These are phyloP conservation scores for Hydropsyche betteni DNA, from an alignment of 2,888 invertebrate species.

Conservation along the genomic window DNA sequence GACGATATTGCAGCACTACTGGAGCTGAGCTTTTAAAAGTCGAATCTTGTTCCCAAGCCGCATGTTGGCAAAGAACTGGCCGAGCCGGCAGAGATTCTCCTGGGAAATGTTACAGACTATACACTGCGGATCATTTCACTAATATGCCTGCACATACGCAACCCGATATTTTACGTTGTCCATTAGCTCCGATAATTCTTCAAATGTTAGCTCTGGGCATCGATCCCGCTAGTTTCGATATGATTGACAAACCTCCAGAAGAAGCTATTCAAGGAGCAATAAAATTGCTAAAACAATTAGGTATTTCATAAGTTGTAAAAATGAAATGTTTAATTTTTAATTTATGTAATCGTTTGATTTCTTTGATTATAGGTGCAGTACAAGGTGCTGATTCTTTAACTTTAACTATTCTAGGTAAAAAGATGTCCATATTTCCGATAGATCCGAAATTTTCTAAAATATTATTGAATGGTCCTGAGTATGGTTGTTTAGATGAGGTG, in stretches of 20 bases:
- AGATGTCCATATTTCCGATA: slow-evolving; percentile 91
- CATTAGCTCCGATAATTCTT: slow-evolving; percentile 76
- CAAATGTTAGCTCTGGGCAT: slow-evolving; percentile 87
- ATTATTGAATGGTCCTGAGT: slow-evolving; percentile 78
- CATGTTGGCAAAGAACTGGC: slow-evolving; percentile 92
- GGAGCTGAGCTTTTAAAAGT: slow-evolving; percentile 87
- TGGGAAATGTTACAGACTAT: slow-evolving; percentile 88
- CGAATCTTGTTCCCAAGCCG: slow-evolving; percentile 86
- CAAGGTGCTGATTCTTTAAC: slow-evolving; percentile 67
- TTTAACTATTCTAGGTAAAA: slow-evolving; percentile 80
- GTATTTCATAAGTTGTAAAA: slow-evolving; percentile 53
- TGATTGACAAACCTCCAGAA: slow-evolving; percentile 86
- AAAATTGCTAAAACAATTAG: slow-evolving; percentile 71
- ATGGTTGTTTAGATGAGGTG: slow-evolving; percentile 80
- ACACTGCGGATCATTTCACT: slow-evolving; percentile 80
- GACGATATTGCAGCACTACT: slow-evolving; percentile 80
- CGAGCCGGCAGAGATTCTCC: slow-evolving; percentile 88
- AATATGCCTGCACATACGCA: slow-evolving; percentile 74
- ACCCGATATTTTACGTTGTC: slow-evolving; percentile 83
- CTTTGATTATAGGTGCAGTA: slow-evolving; percentile 68
- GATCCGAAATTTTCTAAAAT: slow-evolving; percentile 90
- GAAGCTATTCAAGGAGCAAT: slow-evolving; percentile 75
- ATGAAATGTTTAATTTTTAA: background rate
- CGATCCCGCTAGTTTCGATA: slow-evolving; percentile 84
- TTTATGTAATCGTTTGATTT: background rate